phyloP scores from a whole-genome alignment of 2,888 invertebrate species.

The Volucella inflata region DNA sequence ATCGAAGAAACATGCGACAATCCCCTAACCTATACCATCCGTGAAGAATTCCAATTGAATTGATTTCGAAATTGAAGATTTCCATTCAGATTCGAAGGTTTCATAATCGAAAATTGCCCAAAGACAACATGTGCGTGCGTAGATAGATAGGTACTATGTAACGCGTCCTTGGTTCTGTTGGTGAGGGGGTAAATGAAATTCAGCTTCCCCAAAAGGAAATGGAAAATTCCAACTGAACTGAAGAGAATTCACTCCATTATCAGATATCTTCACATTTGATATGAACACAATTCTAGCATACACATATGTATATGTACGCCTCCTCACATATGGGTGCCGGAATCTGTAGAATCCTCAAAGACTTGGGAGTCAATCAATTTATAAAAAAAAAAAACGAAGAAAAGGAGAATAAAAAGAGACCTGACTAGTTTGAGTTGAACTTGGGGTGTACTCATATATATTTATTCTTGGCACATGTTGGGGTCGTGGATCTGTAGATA shows the following conservation, averaged over 20 bases:
- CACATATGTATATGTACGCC: background rate
- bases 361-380: constrained; percentile 42
- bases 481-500: background rate
- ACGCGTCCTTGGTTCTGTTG: background rate
- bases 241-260: constrained; percentile 34
- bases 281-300: background rate
- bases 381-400: constrained; percentile 4
- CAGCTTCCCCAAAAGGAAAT: constrained; percentile 20
- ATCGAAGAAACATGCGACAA: background rate
- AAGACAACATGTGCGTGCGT: constrained; percentile 4
- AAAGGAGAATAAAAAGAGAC: background rate
- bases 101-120: constrained; percentile 62
- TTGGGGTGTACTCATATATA: background rate
- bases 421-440: background rate
- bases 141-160: too few species aligned
- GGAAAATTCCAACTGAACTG: constrained; percentile 45
- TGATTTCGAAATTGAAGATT: background rate
- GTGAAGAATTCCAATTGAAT: constrained; percentile 51
- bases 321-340: background rate
- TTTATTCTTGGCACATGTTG: background rate
- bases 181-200: background rate
- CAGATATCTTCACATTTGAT: constrained; percentile 19
- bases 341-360: constrained; percentile 18
- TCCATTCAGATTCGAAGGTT: constrained; percentile 49
- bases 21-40: background rate